A percentile compares a stretch with the other conserved stretches of the same genome.
phyloP scores from a whole-genome alignment of 2,113 vertebrate species.

The Microtus pennsylvanicus region DNA sequence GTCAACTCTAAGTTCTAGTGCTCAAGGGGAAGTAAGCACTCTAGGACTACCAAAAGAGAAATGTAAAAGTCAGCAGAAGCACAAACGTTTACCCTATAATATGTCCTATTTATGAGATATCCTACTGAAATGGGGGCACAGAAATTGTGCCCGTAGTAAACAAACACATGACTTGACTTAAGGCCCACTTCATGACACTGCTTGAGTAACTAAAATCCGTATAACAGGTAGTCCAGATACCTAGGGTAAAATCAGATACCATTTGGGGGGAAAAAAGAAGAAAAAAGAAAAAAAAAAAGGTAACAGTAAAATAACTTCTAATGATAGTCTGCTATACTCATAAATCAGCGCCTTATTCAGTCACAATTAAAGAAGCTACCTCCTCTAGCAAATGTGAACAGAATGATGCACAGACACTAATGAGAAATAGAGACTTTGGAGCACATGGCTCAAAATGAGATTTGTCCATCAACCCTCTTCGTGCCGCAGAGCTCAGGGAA shows the following conservation, averaged over 20 bases:
- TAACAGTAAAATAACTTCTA: background rate
- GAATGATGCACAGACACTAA: background rate
- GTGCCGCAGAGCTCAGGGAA: background rate
- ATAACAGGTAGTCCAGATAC: background rate
- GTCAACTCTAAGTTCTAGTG: no score
- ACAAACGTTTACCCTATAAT: background rate
- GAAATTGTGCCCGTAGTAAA: no score
- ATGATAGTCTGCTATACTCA: background rate
- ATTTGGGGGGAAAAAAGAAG: background rate
- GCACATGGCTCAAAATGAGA: background rate
- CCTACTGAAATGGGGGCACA: background rate
- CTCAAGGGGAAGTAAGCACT: background rate
- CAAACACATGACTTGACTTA: background rate
- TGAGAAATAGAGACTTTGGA: background rate
- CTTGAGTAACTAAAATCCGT: background rate
- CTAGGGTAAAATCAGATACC: background rate
- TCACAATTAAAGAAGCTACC: background rate
- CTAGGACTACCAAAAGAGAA: background rate
- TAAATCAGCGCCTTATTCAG: background rate
- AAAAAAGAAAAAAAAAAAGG: accelerated
- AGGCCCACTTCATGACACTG: background rate
- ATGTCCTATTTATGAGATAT: background rate
- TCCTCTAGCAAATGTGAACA: background rate
- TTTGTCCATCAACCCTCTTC: background rate
- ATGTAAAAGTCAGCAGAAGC: background rate